Conservation (phyloP, 2,797 vertebrate genomes). For the Sebastes vulpes region DNA sequence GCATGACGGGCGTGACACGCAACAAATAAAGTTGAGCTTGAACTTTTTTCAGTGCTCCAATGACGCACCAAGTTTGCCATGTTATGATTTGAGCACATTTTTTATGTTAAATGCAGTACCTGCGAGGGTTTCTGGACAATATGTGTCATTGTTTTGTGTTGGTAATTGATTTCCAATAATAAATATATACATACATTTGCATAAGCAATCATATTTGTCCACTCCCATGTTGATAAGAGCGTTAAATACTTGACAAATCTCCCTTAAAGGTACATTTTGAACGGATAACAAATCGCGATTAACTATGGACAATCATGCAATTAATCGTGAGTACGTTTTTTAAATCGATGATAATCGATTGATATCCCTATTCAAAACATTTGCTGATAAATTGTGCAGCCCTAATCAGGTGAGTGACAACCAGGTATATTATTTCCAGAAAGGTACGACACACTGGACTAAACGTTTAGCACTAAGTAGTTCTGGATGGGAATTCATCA, state of each 20-base stretch:
- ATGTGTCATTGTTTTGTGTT: not conserved
- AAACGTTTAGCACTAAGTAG: not conserved
- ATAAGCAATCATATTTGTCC: not conserved
- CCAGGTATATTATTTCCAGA: not conserved
- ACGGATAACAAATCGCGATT: not conserved
- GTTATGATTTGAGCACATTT: not conserved
- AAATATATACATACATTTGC: not conserved
- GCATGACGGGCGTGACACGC: no score
- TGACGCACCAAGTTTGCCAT: not conserved
- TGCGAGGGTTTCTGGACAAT: not conserved
- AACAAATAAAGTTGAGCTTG: no score
- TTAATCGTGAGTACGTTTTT: no score
- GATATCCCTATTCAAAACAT: not conserved
- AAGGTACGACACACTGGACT: not conserved
- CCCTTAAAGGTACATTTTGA: not conserved
- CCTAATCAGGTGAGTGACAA: not conserved
- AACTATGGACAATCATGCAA: not conserved
- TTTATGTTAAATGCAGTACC: not conserved
- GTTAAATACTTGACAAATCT: not conserved
- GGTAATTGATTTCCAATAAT: not conserved
- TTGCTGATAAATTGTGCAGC: not conserved
- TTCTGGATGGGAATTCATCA: not conserved
- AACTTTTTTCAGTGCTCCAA: no score
- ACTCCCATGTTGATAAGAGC: accelerated
- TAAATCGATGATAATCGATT: not conserved